Base-by-base conservation (phyloP, 2,113 vertebrate species). In the Numida meleagris region DNA sequence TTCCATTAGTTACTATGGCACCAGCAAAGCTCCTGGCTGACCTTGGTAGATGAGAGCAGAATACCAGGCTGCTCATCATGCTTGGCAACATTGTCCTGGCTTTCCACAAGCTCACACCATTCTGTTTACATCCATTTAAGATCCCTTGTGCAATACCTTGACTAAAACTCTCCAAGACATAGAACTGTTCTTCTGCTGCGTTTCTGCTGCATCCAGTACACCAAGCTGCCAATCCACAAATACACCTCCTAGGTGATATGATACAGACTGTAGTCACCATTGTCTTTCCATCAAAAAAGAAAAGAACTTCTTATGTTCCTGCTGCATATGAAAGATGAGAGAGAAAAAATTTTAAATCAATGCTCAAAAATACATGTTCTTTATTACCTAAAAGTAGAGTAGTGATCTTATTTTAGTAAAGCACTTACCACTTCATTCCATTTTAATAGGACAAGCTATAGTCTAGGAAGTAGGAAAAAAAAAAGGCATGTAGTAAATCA, bases 191-290 rank as follows among this genome's bases (percentile, higher is more conserved):
- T 66, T 53, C 73, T 81, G 36, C 45, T 42, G 10, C 1, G 4
- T 80, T 92, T 77, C 84, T 74, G 46, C 50, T 71, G 51, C 46
- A 61, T 82, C 14, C 6, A 91, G 59, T 38, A 55, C 5, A 2
- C 33, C 34, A 27, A 46, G 55, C 67, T 95, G 95, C 91, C 93
- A 95, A 62, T 90, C 80, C 86, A 68, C 73, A 95, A 86, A 87
- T 95, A 68, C 29, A 90, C 94, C 83, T 90, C 90, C 88, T 94
- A 92, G 92, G 94, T 94, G 96, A 95, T 80, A 65, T 3, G 66
- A 86, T 66, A 94, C 48, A 96, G 70, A 82, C 95, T 95, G 86
- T 71, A 94, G 94, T 93, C 90, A 88, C 50, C 62, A 76, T 46
- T 83, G 16, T 71, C 50, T 86, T 96, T 95, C 82, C 86, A 78